phyloP scores from a whole-genome alignment of 2,113 vertebrate species.

The Coturnix japonica region DNA sequence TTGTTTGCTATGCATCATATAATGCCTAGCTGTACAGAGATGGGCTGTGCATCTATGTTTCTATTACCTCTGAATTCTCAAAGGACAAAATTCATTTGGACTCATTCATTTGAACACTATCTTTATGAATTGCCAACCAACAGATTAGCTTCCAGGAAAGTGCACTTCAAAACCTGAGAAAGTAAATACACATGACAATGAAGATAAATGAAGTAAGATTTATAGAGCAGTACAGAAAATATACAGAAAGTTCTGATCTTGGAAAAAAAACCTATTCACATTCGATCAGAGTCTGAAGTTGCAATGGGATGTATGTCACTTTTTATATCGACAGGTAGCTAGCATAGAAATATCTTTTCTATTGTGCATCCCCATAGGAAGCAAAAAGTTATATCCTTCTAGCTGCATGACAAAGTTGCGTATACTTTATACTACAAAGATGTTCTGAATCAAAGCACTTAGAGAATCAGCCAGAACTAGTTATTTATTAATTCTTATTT shows the following conservation, averaged over 20 bases:
- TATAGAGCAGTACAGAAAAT: not conserved
- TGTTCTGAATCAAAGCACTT: not conserved
- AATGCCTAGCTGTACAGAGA: not conserved
- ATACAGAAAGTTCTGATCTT: not conserved
- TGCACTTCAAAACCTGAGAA: rapidly evolving
- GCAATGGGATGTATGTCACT: not conserved
- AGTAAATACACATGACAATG: not conserved
- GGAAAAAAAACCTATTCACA: not conserved
- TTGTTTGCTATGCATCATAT: not conserved
- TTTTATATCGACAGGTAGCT: not conserved
- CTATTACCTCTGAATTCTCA: not conserved
- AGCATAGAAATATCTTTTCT: not conserved
- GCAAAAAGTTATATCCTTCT: not conserved
- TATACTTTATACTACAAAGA: not conserved
- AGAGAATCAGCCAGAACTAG: not conserved
- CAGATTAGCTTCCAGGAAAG: not conserved
- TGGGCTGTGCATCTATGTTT: not conserved
- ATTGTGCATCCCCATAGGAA: not conserved
- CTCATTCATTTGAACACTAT: not conserved
- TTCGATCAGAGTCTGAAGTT: not conserved
- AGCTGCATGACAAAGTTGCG: not conserved
- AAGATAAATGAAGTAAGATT: not conserved
- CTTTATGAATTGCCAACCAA: not conserved
- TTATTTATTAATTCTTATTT: not conserved
- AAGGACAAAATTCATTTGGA: not conserved